Evolutionary conservation across 2,113 vertebrate species (phyloP).

Genomic region (Excalfactoria chinensis): DNA sequence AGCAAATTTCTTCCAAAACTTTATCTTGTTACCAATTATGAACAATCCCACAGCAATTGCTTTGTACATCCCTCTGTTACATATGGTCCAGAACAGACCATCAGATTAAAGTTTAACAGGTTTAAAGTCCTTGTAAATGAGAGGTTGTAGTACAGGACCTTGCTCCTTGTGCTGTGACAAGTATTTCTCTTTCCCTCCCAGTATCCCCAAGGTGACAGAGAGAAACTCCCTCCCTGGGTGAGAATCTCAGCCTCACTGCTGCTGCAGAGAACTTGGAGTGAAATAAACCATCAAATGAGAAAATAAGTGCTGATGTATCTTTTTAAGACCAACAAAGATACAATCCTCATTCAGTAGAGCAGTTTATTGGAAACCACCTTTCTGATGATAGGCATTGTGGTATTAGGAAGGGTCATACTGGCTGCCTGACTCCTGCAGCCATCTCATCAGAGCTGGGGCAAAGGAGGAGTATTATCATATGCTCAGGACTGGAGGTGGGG

Average conservation of each 20-base stretch:
- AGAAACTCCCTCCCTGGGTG: not conserved
- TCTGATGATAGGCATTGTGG: not conserved
- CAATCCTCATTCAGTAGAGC: not conserved
- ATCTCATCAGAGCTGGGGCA: not conserved
- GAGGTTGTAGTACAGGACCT: not conserved
- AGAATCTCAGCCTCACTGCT: not conserved
- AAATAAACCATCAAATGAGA: not conserved
- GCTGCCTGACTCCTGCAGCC: not conserved
- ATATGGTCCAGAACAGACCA: not conserved
- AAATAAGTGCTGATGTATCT: not conserved
- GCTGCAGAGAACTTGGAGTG: not conserved
- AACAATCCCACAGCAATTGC: accelerated
- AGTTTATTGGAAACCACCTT: not conserved
- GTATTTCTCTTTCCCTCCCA: not conserved
- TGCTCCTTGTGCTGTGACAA: not conserved
- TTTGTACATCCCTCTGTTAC: not conserved
- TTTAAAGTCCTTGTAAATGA: not conserved
- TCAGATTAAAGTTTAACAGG: not conserved
- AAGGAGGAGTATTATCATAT: not conserved
- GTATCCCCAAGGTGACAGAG: not conserved
- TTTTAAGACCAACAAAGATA: not conserved
- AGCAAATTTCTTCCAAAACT: not conserved
- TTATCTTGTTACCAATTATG: not conserved
- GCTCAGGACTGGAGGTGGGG: not conserved
- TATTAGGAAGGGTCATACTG: accelerated